Evolutionary conservation across 2,797 vertebrate species (phyloP), one percentile per base, ranked within the genome.

Genomic region (Mus caroli): DNA sequence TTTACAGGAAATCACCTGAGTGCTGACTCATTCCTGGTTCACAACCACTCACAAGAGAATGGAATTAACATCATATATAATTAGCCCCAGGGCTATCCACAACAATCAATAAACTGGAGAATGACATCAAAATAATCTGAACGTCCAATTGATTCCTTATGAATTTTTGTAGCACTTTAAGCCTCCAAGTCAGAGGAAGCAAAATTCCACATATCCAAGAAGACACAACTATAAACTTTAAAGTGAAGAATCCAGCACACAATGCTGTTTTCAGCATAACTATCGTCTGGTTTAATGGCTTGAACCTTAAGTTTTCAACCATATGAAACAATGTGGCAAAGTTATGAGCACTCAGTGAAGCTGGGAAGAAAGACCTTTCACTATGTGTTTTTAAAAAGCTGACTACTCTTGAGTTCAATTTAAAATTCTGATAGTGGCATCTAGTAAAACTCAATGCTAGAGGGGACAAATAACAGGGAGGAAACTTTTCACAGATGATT

Each of bases 341-440:
- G 60, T 64, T 73, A 37, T 79, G 69, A 93, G 37, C 52, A 73
- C n/a, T 92, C 43, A 60, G 71, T 78, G 40, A 93, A 92, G 43
- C 58, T 91, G 43, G 75, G 43, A 94, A 64, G 79, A 92, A 95
- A 71, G 83, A 95, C 58, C 69, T 94, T 87, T 71, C 5, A 87
- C 6, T 3, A 40, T 10, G 15, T 86, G 19, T 76, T 96, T 87
- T 64, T 12, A 40, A 85, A 79, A 92, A 91, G 60, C 56, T 95
- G 92, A 56, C 22, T 90, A 52, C 43, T 64, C 76, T 79, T 93
- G 67, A 58, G 20, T 83, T 92, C 86, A 28, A 92, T 76, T 95
- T 93, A 69, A 86, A 92, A 90, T 95, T 87, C 50, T 87, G 73
- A 91, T 94, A 95, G 89, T 64, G 56, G 40, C 69, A 69, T 87